Conservation (phyloP, 2,797 vertebrate species). For the Myoxocephalus aenaeus region DNA sequence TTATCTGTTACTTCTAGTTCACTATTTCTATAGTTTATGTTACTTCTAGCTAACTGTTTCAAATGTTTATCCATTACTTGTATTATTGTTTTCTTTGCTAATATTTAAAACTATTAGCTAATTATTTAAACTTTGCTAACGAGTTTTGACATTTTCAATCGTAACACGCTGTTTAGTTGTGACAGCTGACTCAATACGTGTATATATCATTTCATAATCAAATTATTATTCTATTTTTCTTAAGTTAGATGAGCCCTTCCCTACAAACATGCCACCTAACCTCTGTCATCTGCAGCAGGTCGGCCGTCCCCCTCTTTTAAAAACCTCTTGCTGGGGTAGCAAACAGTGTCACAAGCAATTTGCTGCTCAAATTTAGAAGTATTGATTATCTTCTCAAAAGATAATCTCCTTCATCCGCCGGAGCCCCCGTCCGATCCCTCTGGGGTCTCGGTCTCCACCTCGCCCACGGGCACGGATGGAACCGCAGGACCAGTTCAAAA, state of each 20-base stretch:
- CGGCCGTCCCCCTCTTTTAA: too few relatives aligned
- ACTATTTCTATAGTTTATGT: neutral
- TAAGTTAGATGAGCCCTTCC: neutral
- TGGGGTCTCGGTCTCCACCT: slow-evolving; percentile 56
- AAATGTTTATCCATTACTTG: neutral
- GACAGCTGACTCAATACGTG: too few relatives aligned
- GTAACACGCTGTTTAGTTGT: too few relatives aligned
- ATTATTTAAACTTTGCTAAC: too few relatives aligned
- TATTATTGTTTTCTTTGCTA: neutral
- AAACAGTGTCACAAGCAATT: slow-evolving; percentile 19
- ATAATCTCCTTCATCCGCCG: slow-evolving; percentile 47
- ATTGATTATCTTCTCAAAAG: slow-evolving; percentile 64
- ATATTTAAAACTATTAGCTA: too few relatives aligned
- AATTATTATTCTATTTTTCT: neutral
- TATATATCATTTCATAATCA: too few relatives aligned
- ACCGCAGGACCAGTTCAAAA: neutral
- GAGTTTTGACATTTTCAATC: too few relatives aligned
- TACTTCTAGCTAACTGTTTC: neutral
- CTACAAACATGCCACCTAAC: neutral
- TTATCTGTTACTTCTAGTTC: neutral
- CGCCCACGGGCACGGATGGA: slow-evolving; percentile 19
- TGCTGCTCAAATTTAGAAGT: slow-evolving; percentile 53
- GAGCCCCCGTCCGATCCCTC: slow-evolving; percentile 41
- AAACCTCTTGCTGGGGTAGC: slow-evolving; percentile 1
- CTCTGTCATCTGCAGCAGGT: neutral